Evolutionary conservation across 2,888 invertebrate species (phyloP).

Genomic region (Belgica antarctica): DNA sequence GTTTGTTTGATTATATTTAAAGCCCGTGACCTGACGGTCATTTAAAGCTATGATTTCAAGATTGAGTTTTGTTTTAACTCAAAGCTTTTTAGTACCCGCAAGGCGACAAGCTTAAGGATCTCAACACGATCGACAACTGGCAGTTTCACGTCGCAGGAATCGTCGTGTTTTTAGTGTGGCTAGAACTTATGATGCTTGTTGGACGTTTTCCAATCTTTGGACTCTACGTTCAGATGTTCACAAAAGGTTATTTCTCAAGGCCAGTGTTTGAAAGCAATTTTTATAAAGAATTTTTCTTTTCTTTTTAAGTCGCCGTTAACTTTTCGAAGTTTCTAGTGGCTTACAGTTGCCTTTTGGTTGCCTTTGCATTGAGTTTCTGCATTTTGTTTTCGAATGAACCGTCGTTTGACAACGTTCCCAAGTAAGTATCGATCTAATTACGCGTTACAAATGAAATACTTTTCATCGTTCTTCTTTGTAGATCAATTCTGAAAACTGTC

Average conservation of each 20-base stretch:
- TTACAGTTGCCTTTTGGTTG: conserved; percentile 75
- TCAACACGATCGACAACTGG: conserved; percentile 59
- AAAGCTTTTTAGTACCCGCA: conserved; percentile 39
- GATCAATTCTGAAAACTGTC: conserved; percentile 68
- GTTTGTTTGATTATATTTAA: too few relatives aligned
- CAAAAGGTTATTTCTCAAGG: conserved; percentile 59
- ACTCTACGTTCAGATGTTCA: conserved; percentile 84
- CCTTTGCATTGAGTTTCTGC: conserved; percentile 78
- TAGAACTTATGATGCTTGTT: conserved; percentile 81
- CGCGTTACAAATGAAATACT: not conserved
- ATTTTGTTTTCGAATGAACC: conserved; percentile 76
- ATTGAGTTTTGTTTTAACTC: not conserved
- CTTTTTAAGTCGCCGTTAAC: conserved; percentile 67
- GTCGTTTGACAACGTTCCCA: conserved; percentile 63
- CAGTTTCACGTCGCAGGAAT: conserved; percentile 78
- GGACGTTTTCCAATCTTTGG: conserved; percentile 84
- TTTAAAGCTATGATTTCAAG: conserved; percentile 20
- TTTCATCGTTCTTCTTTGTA: not conserved
- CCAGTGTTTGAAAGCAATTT: conserved; percentile 9
- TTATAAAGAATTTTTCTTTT: conserved; percentile 9
- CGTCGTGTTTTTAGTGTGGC: conserved; percentile 76
- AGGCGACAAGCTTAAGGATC: conserved; percentile 46
- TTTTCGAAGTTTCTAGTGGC: conserved; percentile 78
- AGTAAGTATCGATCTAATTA: conserved; percentile 47
- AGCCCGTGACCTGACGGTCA: too few relatives aligned